phyloP scores from a whole-genome alignment of 2,113 vertebrate species.

The Tauraco erythrolophus region DNA sequence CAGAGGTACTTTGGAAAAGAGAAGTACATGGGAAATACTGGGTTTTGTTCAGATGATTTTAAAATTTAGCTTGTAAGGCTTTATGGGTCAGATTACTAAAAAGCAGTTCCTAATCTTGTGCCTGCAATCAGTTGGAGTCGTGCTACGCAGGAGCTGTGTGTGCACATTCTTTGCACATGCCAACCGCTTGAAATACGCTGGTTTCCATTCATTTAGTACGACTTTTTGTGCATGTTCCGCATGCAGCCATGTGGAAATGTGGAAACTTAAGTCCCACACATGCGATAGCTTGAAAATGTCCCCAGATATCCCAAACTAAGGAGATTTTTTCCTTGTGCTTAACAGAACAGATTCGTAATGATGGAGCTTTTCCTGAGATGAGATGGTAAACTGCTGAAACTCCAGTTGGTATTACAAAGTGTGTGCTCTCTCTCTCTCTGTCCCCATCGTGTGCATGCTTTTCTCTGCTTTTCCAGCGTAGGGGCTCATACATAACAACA shows the following conservation, averaged over 20 bases:
- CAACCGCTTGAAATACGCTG: background rate
- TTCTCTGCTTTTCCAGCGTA: background rate
- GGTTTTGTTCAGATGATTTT: background rate
- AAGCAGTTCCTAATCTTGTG: background rate
- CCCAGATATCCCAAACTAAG: background rate
- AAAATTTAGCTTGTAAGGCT: background rate
- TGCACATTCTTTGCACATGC: conserved; percentile 7
- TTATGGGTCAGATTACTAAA: background rate
- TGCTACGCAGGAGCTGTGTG: background rate
- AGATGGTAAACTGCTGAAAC: background rate
- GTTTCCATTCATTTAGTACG: background rate
- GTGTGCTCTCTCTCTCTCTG: fast-evolving
- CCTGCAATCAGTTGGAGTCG: background rate
- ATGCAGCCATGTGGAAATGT: background rate
- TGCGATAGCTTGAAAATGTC: background rate
- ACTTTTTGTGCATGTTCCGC: background rate
- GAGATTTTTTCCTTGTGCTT: background rate
- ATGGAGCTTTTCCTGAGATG: background rate
- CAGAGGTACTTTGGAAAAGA: background rate
- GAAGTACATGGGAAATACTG: background rate
- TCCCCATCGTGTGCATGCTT: background rate
- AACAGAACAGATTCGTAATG: background rate
- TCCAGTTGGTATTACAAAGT: background rate
- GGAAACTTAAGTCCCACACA: background rate
- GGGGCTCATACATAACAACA: conserved; percentile 35